phyloP scores from a whole-genome alignment of 37 sponge, comb jelly and placozoan genomes.

The Diacarnus erythraeanus region DNA sequence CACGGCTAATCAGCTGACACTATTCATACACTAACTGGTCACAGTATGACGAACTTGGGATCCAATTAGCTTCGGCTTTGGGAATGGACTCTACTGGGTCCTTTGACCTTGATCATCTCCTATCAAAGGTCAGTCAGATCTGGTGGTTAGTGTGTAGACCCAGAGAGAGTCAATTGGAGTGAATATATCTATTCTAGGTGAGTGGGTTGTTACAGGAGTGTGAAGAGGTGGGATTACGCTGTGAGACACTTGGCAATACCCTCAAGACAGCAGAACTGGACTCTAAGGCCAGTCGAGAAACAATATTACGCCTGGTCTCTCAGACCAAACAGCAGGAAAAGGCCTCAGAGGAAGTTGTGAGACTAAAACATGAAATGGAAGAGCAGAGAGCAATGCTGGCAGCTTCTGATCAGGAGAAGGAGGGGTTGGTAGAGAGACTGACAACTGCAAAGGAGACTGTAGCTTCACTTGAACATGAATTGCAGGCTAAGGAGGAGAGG shows the following conservation, averaged over 20 bases:
- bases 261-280: conserved; percentile 50
- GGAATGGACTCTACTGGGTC: conserved; percentile 16
- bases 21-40: not conserved
- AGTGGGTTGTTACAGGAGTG: conserved; percentile 14
- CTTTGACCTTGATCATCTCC: conserved; percentile 39
- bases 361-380: conserved; percentile 13
- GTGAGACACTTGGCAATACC: conserved; percentile 22
- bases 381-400: not conserved
- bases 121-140: conserved; percentile 27
- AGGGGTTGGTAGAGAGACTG: conserved; percentile 47
- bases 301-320: conserved; percentile 67
- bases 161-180: no score
- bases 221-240: conserved; percentile 25
- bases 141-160: no score
- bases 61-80: conserved; percentile 34
- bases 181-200: conserved; percentile 21
- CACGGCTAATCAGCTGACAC: not conserved
- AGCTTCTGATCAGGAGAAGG: not conserved
- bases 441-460: conserved; percentile 34
- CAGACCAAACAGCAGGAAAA: conserved; percentile 52
- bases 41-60: conserved; percentile 55
- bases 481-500: conserved; percentile 45
- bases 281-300: conserved; percentile 73
- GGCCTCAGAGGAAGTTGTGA: conserved; percentile 21
- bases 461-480: conserved; percentile 35